Conservation (phyloP, 2,113 vertebrate species). For the mouse (Mus musculus) region DNA sequence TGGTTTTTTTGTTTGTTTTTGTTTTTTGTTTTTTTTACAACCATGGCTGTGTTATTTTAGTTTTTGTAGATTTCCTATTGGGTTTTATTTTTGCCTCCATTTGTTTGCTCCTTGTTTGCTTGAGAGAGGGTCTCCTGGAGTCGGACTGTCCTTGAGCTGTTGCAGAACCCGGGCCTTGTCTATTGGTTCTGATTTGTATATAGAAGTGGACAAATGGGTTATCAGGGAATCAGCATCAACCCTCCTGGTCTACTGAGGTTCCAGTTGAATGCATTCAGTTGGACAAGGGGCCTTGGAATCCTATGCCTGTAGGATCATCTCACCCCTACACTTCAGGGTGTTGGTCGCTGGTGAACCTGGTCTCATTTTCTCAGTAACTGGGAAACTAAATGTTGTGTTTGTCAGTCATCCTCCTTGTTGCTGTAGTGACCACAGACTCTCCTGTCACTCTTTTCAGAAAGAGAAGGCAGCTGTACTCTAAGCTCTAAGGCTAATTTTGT, state of each 20-base stretch:
- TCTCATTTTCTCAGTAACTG: neutral
- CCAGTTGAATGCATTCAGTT: neutral
- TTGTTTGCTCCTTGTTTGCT: neutral
- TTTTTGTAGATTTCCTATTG: neutral
- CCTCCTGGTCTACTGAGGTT: neutral
- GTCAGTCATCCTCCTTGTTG: neutral
- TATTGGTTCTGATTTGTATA: constrained; percentile 34
- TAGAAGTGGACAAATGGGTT: neutral
- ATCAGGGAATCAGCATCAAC: neutral
- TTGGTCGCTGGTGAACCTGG: neutral
- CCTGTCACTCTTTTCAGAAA: neutral
- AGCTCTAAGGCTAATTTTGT: constrained; percentile 17
- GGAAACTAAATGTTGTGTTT: neutral
- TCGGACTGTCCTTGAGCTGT: neutral
- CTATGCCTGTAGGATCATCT: neutral
- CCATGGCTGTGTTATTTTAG: neutral
- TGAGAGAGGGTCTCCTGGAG: neutral
- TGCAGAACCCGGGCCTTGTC: neutral
- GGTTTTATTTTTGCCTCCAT: neutral
- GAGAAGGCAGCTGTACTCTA: neutral
- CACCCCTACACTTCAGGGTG: neutral
- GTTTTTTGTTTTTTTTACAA: too few relatives aligned
- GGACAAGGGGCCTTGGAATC: neutral
- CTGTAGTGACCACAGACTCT: neutral
- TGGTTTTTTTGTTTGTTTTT: neutral